These are phyloP conservation scores for Falco concolor DNA, from an alignment of 2,797 vertebrate species.

Conservation along the genomic window DNA sequence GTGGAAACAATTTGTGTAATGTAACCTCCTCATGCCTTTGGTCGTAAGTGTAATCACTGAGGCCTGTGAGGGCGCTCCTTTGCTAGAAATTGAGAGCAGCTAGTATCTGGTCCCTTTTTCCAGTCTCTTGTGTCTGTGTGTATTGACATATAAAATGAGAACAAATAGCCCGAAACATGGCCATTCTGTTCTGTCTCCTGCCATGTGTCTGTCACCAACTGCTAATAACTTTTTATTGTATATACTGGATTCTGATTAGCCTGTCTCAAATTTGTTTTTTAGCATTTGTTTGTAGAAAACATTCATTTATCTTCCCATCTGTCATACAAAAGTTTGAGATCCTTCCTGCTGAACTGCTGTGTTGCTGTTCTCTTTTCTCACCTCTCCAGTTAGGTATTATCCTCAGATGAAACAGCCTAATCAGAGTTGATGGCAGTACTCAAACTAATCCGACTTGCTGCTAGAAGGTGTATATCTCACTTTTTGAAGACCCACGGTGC, in stretches of 20 bases:
- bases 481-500: not conserved
- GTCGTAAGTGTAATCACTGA: not conserved
- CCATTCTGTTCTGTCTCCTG: not conserved
- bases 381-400: not conserved
- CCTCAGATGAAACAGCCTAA: not conserved
- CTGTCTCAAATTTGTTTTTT: not conserved
- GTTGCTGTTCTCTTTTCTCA: not conserved
- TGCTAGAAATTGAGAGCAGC: not conserved
- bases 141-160: not conserved
- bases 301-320: not conserved
- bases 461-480: not conserved
- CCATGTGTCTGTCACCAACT: not conserved
- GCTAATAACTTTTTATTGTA: not conserved
- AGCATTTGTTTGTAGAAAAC: not conserved
- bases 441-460: not conserved
- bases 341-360: not conserved
- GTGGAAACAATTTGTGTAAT: not conserved
- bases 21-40: not conserved
- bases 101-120: not conserved
- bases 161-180: not conserved
- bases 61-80: not conserved
- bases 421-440: not conserved
- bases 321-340: not conserved
- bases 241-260: not conserved
- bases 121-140: not conserved